These are phyloP conservation scores for Rhinoraja longicauda DNA, from an alignment of 2,797 vertebrate species.

Conservation along the genomic window DNA sequence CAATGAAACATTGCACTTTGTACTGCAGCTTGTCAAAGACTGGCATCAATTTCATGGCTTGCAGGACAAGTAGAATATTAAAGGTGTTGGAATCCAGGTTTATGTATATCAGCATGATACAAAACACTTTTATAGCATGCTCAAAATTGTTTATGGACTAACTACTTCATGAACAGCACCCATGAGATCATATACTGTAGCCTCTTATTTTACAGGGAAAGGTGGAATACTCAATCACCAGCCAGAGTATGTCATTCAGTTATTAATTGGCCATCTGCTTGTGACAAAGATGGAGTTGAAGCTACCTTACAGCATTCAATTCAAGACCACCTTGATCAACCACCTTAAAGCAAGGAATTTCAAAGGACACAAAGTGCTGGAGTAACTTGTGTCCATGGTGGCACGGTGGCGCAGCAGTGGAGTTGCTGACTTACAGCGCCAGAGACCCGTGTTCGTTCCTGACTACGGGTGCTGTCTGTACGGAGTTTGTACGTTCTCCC, in stretches of 20 bases:
- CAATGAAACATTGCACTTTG: neutral
- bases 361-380: neutral
- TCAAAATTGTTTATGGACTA: neutral
- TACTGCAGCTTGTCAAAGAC: neutral
- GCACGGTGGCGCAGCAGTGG: too few species aligned
- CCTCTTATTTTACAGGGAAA: neutral
- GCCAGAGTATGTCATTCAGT: neutral
- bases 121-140: neutral
- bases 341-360: neutral
- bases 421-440: too few species aligned
- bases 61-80: neutral
- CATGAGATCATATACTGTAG: neutral
- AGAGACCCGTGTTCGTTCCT: too few species aligned
- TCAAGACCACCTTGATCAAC: neutral
- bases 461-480: too few species aligned
- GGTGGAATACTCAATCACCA: neutral
- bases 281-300: neutral
- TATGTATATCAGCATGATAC: constrained; percentile 15
- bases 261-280: constrained; percentile 2
- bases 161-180: neutral
- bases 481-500: too few species aligned
- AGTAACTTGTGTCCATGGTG: too few species aligned
- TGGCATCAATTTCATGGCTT: neutral
- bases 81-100: neutral
- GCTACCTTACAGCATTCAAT: neutral